Evolutionary conservation across 2,797 vertebrate species (phyloP).

Genomic region (Microcaecilia unicolor): DNA sequence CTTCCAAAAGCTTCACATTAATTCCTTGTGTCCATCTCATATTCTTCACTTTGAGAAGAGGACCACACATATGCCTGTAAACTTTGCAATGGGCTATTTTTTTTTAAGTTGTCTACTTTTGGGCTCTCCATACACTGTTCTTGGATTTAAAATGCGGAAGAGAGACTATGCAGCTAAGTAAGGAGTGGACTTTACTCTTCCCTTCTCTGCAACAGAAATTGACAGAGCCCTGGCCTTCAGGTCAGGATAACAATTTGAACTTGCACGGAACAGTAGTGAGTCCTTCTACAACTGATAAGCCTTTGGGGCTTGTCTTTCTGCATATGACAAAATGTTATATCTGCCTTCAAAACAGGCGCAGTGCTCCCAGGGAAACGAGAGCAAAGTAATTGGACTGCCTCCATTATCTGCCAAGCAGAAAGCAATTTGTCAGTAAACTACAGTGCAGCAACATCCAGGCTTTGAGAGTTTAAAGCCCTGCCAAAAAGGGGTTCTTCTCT

Average conservation of each 20-base stretch:
- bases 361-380: constrained; percentile 33
- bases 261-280: not conserved
- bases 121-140: no score
- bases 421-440: constrained; percentile 43
- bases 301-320: constrained; percentile 13
- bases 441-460: constrained; percentile 24
- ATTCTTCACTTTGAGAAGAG: not conserved
- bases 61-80: not conserved
- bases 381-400: constrained; percentile 38
- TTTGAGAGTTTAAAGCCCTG: constrained; percentile 15
- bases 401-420: constrained; percentile 39
- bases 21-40: no score
- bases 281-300: constrained; percentile 6
- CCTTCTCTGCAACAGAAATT: not conserved
- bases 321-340: constrained; percentile 12
- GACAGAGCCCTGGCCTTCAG: not conserved
- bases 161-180: rapidly evolving
- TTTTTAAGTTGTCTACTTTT: no score
- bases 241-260: rapidly evolving
- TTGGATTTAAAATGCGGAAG: no score
- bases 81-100: no score
- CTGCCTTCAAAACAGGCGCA: constrained; percentile 10
- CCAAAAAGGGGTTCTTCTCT: constrained; percentile 13
- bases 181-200: not conserved
- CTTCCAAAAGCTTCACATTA: no score